These are phyloP conservation scores for Fabriciana adippe DNA, from an alignment of 2,888 invertebrate genomes.

Conservation along the genomic window DNA sequence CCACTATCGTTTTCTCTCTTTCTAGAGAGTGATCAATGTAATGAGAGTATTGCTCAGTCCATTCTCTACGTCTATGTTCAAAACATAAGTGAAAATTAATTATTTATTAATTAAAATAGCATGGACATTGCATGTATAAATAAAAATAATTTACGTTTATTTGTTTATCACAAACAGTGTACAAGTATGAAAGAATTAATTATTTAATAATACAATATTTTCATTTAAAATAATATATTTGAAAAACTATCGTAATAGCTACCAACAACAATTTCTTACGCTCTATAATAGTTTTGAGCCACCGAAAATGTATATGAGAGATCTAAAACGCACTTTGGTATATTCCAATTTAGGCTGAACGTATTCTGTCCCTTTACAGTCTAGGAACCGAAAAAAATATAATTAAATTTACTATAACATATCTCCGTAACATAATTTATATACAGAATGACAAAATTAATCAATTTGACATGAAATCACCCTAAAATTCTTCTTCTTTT, in stretches of 20 bases:
- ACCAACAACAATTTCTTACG: slow-evolving; percentile 1
- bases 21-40: too few species aligned
- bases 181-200: neutral
- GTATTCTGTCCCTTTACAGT: slow-evolving; percentile 6
- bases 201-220: slow-evolving; percentile 2
- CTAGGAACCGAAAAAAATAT: slow-evolving; percentile 16
- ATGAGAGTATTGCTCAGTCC: too few species aligned
- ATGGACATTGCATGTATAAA: slow-evolving; percentile 7
- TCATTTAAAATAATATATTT: slow-evolving; percentile 10
- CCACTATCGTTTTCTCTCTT: too few species aligned
- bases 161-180: slow-evolving; percentile 12
- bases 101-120: too few species aligned
- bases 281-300: slow-evolving; percentile 23
- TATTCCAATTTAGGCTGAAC: slow-evolving; percentile 52
- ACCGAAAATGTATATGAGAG: slow-evolving; percentile 45
- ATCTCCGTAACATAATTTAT: neutral
- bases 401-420: neutral
- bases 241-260: slow-evolving; percentile 9
- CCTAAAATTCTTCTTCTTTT: neutral
- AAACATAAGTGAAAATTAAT: too few species aligned
- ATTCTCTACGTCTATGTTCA: too few species aligned
- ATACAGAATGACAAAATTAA: neutral
- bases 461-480: neutral
- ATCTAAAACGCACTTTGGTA: slow-evolving; percentile 69
- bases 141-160: neutral